Base-by-base conservation (phyloP, 2,888 invertebrate genomes). In the Antheraea assamensis region DNA sequence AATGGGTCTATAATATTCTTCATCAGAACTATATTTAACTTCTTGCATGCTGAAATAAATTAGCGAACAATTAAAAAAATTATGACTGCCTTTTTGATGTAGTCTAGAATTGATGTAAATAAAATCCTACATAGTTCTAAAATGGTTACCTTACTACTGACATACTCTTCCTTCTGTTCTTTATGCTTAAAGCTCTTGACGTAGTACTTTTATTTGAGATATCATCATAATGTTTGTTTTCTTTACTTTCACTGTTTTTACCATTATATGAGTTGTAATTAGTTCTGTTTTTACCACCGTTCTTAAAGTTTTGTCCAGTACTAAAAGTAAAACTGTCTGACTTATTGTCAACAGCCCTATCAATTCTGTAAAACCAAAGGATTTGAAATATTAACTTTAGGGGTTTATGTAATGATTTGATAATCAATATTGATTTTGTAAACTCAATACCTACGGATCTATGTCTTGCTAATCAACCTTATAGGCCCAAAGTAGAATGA, bases 141-240 rank as follows among this genome's bases (percentile, higher is more conserved):
- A 55, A 31, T 1, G 13, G 58, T 73, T 73, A 70, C 70, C 55
- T 27, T 49, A 66, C 31, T 75, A 80, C 82, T 58, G 89, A 86
- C 85, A 89, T 87, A 52, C 91, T 92, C 77, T 91, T 91, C 49
- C 90, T 82, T 79, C 91, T 87, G 68, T 83, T 77, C 47, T 76
- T 83, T 74, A 92, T 87, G 75, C 66, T 82, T 77, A 76, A 31
- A 19, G 49, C 30, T 68, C 17, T 74, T 24, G 68, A 13, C 77
- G 30, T 72, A 0, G 17, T 64, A 30, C 21, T n/a, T 73, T 47
- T 76, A 72, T 52, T 74, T 74, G 35, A 68, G 71, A 58, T 35
- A 49, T 66, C 71, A 49, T 72, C 74, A 61, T 55, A 17, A 35
- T 24, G 27, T 8, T 78, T 75, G 74, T 81, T 84, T 72, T 86